A percentile compares a stretch with the other conserved stretches of the same genome.
phyloP scores from a whole-genome alignment of 2,888 invertebrate genomes.

The Timandra comae region DNA sequence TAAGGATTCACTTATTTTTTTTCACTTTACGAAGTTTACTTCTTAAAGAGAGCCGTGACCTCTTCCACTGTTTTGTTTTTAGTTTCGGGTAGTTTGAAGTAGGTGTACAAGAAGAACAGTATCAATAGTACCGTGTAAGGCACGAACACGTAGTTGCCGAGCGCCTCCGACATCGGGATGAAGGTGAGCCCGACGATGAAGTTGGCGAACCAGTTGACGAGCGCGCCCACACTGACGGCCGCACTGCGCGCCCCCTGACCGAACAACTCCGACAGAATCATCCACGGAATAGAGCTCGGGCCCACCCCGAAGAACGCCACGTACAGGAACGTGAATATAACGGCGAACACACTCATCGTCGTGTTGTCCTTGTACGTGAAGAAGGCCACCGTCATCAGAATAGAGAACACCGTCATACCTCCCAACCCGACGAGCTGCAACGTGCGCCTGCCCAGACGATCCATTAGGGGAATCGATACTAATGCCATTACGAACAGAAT shows the following conservation, averaged over 20 bases:
- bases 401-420: slow-evolving; percentile 84
- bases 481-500: slow-evolving; percentile 85
- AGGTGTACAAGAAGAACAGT: slow-evolving; percentile 64
- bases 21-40: slow-evolving; percentile 35
- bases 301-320: slow-evolving; percentile 72
- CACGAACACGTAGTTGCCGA: slow-evolving; percentile 63
- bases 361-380: slow-evolving; percentile 55
- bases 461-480: slow-evolving; percentile 86
- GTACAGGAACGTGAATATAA: slow-evolving; percentile 66
- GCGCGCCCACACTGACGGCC: slow-evolving; percentile 68
- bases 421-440: slow-evolving; percentile 82
- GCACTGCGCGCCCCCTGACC: slow-evolving; percentile 68
- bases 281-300: slow-evolving; percentile 73
- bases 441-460: slow-evolving; percentile 81
- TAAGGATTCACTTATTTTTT: slow-evolving; percentile 47
- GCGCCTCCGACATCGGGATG: slow-evolving; percentile 48
- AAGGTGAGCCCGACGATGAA: slow-evolving; percentile 70
- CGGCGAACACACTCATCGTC: slow-evolving; percentile 67
- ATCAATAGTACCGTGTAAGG: slow-evolving; percentile 63
- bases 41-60: slow-evolving; percentile 69
- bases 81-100: slow-evolving; percentile 68
- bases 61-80: slow-evolving; percentile 71
- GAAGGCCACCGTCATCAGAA: slow-evolving; percentile 80
- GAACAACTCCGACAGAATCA: slow-evolving; percentile 70
- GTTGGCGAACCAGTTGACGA: slow-evolving; percentile 73